A percentile compares a stretch with the other conserved stretches of the same genome.
Evolutionary conservation across 2,113 vertebrate genomes (phyloP).

Genomic region (Ctenodactylus gundi): DNA sequence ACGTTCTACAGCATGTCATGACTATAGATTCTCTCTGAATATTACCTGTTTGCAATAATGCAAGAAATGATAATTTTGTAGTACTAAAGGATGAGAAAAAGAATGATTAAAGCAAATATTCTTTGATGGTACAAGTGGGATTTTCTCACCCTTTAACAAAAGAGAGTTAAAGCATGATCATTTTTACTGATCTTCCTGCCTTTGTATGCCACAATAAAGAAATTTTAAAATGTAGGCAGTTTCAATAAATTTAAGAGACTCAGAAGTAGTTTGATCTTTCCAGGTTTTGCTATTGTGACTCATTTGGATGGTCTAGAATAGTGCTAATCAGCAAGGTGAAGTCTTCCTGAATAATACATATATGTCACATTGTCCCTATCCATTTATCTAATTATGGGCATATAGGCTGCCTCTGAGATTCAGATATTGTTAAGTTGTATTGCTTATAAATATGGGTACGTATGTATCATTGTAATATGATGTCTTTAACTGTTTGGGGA

Average conservation of each 20-base stretch:
- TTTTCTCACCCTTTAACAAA: neutral
- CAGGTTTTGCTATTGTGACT: neutral
- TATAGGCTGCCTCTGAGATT: too few species aligned
- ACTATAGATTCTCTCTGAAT: slow-evolving; percentile 80
- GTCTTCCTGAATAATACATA: neutral
- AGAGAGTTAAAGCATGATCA: neutral
- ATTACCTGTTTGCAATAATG: slow-evolving; percentile 87
- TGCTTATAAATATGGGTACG: too few species aligned
- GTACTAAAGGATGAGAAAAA: slow-evolving; percentile 79
- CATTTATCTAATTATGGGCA: too few species aligned
- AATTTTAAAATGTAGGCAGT: neutral
- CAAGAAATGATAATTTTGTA: slow-evolving; percentile 88
- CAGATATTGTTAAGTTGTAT: too few species aligned
- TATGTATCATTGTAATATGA: too few species aligned
- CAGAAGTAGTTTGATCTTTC: neutral
- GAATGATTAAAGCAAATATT: slow-evolving; percentile 47
- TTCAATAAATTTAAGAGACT: slow-evolving; percentile 14
- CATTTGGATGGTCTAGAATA: neutral
- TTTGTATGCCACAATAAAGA: neutral
- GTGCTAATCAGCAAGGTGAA: neutral
- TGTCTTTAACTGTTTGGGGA: too few species aligned
- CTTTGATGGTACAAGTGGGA: neutral
- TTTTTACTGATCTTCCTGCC: neutral
- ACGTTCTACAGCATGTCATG: slow-evolving; percentile 86
- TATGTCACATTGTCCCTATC: too few species aligned